phyloP scores from a whole-genome alignment of 1,140 invertebrate species.

The Melanaphis sacchari region DNA sequence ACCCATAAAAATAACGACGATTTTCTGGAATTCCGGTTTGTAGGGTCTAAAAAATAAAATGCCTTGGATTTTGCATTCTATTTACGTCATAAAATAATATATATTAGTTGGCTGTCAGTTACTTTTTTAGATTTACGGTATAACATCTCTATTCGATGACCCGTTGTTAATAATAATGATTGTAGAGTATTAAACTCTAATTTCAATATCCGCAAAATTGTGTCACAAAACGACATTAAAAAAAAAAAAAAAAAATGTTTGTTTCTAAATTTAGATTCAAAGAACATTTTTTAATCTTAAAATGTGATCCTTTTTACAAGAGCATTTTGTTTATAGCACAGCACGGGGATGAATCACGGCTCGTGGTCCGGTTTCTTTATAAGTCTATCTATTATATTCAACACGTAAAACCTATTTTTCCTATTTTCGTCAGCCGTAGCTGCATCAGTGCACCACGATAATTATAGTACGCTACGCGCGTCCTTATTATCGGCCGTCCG shows the following conservation, averaged over 20 bases:
- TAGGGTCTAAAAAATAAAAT: background rate
- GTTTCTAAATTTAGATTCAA: background rate
- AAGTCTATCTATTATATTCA: background rate
- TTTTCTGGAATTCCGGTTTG: slow-evolving; percentile 7
- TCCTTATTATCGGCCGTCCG: background rate
- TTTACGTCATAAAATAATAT: background rate
- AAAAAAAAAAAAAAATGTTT: background rate
- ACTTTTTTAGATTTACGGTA: background rate
- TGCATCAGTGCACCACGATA: background rate
- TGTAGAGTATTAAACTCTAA: background rate
- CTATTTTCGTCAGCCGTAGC: background rate
- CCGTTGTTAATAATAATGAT: background rate
- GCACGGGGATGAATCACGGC: background rate
- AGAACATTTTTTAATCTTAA: background rate
- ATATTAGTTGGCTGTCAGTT: background rate
- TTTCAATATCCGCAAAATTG: background rate
- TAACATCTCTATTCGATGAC: background rate
- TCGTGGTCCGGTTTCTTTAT: background rate
- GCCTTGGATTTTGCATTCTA: background rate
- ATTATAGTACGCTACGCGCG: background rate
- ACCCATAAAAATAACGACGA: slow-evolving; percentile 31
- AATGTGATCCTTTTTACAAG: background rate
- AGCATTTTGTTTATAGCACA: too few relatives aligned
- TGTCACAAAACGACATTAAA: background rate
- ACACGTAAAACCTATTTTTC: background rate